A percentile compares a stretch with the other conserved stretches of the same genome.
Conservation (phyloP, 2,113 vertebrate genomes). For the Perca fluviatilis region DNA sequence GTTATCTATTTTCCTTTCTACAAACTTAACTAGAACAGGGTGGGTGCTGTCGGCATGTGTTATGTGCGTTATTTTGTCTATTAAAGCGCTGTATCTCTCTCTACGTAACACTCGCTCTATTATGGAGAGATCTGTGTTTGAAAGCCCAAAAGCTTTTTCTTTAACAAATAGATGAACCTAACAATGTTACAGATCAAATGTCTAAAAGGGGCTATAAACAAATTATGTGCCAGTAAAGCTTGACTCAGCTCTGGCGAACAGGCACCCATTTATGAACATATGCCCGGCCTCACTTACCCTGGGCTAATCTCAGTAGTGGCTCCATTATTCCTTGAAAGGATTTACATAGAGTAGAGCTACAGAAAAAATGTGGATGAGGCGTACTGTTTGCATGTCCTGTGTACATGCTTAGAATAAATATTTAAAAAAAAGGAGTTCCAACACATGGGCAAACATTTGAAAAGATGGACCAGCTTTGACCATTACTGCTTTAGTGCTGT, state of each 20-base stretch:
- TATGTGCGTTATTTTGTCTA: neutral
- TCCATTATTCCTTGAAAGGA: constrained; percentile 1
- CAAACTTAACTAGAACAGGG: neutral
- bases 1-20: neutral
- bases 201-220: constrained; percentile 29
- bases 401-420: neutral
- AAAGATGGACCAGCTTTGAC: neutral
- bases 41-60: neutral
- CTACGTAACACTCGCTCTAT: neutral
- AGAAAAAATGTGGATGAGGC: neutral
- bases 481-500: neutral
- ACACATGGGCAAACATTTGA: constrained; percentile 7
- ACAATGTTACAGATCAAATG: constrained; percentile 35
- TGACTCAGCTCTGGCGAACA: constrained; percentile 39
- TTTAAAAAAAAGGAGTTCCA: neutral
- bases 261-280: constrained; percentile 26
- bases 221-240: constrained; percentile 33
- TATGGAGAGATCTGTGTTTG: neutral
- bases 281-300: constrained; percentile 2
- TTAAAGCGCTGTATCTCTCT: neutral
- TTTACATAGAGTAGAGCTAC: neutral
- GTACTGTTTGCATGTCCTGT: neutral
- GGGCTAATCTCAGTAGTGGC: constrained; percentile 15
- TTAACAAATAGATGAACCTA: constrained; percentile 7
- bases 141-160: constrained; percentile 7